phyloP scores from a whole-genome alignment of 2,797 vertebrate species.

The Microcaecilia unicolor region DNA sequence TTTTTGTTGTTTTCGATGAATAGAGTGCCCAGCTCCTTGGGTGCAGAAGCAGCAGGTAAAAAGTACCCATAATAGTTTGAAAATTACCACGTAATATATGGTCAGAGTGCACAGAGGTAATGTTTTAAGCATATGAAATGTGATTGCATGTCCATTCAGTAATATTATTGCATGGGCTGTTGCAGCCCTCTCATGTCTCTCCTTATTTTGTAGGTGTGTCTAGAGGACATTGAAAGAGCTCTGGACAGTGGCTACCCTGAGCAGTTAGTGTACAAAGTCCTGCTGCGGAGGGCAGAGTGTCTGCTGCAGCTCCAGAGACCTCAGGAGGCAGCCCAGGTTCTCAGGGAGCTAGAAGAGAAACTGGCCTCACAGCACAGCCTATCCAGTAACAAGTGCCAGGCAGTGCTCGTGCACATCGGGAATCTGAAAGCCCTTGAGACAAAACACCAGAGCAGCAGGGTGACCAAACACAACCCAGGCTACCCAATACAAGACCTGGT shows the following conservation, averaged over 20 bases:
- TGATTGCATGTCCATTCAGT: no score
- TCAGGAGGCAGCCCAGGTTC: constrained; percentile 19
- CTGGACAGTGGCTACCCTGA: constrained; percentile 67
- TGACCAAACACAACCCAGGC: background rate
- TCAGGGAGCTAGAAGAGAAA: constrained; percentile 18
- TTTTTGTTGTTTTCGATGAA: no score
- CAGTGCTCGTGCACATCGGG: constrained; percentile 26
- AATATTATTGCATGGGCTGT: no score
- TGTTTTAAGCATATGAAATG: no score
- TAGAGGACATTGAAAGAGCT: constrained; percentile 72
- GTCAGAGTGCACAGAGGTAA: no score
- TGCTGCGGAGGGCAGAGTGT: constrained; percentile 64
- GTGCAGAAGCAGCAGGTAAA: no score
- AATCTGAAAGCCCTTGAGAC: constrained; percentile 23
- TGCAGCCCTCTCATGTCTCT: no score
- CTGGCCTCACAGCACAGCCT: background rate
- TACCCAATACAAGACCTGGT: constrained; percentile 1
- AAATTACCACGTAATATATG: no score
- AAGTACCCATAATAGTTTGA: no score
- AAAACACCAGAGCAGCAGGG: constrained; percentile 4
- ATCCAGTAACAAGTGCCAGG: background rate
- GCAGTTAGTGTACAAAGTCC: constrained; percentile 68
- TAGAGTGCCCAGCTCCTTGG: no score
- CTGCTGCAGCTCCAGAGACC: constrained; percentile 46
- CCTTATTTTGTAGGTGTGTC: constrained; percentile 59